Conservation (phyloP, 2,797 vertebrate genomes). For the Mormyrus proboscirostris region DNA sequence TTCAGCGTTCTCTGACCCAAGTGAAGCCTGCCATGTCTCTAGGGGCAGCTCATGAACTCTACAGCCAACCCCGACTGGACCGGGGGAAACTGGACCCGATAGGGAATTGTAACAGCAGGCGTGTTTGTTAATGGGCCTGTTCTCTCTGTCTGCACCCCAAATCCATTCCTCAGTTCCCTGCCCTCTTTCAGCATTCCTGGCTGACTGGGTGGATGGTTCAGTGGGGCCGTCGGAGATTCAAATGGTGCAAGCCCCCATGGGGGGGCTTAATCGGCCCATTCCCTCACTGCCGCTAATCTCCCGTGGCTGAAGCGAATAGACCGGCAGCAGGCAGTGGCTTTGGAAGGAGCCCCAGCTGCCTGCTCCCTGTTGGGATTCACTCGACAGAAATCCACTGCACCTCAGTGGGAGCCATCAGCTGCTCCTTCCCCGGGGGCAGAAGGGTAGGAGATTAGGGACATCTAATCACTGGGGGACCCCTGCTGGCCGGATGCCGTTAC, state of each 20-base stretch:
- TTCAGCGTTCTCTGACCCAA: not conserved
- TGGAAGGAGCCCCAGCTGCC: conserved; percentile 29
- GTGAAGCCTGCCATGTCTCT: not conserved
- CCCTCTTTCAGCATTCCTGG: conserved; percentile 60
- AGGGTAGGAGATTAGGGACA: not conserved
- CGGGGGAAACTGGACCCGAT: not conserved
- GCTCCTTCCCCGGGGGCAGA: conserved; percentile 28
- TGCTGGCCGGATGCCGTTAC: conserved; percentile 50
- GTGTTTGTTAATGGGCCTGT: conserved; percentile 4
- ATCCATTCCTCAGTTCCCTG: conserved; percentile 34
- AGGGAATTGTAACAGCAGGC: not conserved
- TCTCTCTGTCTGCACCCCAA: conserved; percentile 8
- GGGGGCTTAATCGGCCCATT: not conserved
- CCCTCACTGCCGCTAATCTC: conserved; percentile 3
- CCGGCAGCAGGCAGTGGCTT: not conserved
- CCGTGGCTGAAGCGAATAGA: not conserved
- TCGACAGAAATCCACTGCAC: conserved; percentile 23
- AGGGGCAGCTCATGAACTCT: not conserved
- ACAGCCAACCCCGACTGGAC: not conserved
- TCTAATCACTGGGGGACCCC: conserved; percentile 62
- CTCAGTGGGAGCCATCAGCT: conserved; percentile 31
- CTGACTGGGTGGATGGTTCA: conserved; percentile 72
- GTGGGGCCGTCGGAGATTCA: conserved; percentile 61
- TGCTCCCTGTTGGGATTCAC: conserved; percentile 31
- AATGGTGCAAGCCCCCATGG: conserved; percentile 21